Percentiles rank a stretch among this genome's conserved stretches.
Evolutionary conservation across 1,140 invertebrate species (phyloP).

Genomic region (Nephotettix cincticeps): DNA sequence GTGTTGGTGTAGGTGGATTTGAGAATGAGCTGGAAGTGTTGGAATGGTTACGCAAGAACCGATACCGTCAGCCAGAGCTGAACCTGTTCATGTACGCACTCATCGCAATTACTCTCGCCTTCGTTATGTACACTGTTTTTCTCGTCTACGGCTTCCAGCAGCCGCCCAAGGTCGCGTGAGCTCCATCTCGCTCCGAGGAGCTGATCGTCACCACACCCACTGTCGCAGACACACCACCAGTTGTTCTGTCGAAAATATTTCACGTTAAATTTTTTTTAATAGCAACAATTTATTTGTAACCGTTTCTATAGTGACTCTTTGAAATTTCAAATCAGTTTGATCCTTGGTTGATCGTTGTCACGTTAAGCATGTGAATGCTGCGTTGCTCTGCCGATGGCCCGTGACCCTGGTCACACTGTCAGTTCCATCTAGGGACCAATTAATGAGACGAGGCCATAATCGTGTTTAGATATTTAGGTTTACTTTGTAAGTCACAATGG

Average conservation of each 20-base stretch:
- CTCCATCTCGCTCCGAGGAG: background rate
- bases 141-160: constrained; percentile 80
- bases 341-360: too few relatives aligned
- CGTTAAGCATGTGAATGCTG: too few relatives aligned
- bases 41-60: constrained; percentile 90
- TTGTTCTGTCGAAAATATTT: too few relatives aligned
- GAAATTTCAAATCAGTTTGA: too few relatives aligned
- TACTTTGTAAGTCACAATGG: background rate
- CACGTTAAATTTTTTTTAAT: too few relatives aligned
- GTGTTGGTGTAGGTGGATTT: constrained; percentile 81
- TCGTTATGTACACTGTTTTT: constrained; percentile 88
- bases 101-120: constrained; percentile 79
- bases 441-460: background rate
- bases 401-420: background rate
- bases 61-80: constrained; percentile 88
- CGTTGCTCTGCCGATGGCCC: background rate
- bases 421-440: constrained; percentile 8
- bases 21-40: constrained; percentile 84
- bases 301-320: too few relatives aligned
- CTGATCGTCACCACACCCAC: too few relatives aligned
- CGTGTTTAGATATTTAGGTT: background rate
- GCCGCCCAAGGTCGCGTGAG: constrained; percentile 27
- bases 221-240: too few relatives aligned
- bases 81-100: constrained; percentile 95
- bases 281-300: too few relatives aligned